Base-by-base conservation (phyloP, 2,797 vertebrate genomes). In the Cuniculus paca region DNA sequence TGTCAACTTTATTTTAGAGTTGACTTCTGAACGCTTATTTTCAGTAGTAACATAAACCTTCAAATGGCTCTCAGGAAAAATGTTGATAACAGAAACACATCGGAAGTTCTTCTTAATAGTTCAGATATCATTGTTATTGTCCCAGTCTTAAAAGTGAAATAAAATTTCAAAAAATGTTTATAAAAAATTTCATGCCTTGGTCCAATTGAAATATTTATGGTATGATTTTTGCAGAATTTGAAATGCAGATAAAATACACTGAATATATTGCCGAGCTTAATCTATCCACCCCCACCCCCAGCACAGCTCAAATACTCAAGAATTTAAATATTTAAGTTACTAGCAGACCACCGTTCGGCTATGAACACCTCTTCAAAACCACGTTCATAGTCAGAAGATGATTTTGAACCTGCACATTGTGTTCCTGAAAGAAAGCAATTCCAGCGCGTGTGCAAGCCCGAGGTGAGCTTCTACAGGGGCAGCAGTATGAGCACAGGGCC, bases 1-100 rank as follows among this genome's bases (percentile, higher is more conserved):
- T 82, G 56, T 90, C 91, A 36, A 93, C 95, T 98, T 95, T 97
- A 87, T 88, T 97, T 92, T 96, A 85, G 45, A 96, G 42, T 31
- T 96, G 50, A 88, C 14, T 68, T 75, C 70, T 54, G 90, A 39
- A 95, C 74, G 95, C 61, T 95, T 92, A 94, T 97, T 96, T 97
- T 72, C 92, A 79, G 3, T 12, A 89, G 65, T 68, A 95, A 65
- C 68, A 94, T 89, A 91, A 92, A 86, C 10, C 36, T 45, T 42
- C 88, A 94, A 95, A 72, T 36, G 6, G 13, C 63, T 95, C 54
- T 94, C 81, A 56, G 42, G 61, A 91, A 97, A 97, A 91, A 63
- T 26, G 56, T 60, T 92, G 65, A 58, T 93, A 93, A 94, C 3
- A 14, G 68, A 80, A 89, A 81, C 60, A 80, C 39, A 78, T 95